These are phyloP conservation scores for Enteromius fasciolatus DNA, from an alignment of 2,797 vertebrate genomes.

Conservation along the genomic window DNA sequence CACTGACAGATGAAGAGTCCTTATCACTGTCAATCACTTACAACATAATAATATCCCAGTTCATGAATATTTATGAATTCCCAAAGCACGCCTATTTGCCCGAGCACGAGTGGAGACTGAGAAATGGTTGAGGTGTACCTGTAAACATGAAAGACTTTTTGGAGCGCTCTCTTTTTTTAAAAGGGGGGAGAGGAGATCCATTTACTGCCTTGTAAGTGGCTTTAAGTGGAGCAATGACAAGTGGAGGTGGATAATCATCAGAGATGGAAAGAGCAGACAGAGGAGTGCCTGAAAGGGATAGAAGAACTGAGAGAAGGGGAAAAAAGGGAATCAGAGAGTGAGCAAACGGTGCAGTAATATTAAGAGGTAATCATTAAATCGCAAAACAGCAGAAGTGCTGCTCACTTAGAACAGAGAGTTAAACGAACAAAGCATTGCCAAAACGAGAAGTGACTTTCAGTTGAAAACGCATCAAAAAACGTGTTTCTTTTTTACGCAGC, in stretches of 20 bases:
- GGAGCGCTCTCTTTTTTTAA: slow-evolving; percentile 17
- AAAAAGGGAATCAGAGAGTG: background rate
- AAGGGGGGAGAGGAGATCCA: slow-evolving; percentile 11
- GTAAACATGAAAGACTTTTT: slow-evolving; percentile 35
- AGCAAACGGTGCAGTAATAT: background rate
- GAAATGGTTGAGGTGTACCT: slow-evolving; percentile 28
- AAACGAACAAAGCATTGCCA: background rate
- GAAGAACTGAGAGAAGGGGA: slow-evolving; percentile 30
- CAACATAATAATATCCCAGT: slow-evolving; percentile 63
- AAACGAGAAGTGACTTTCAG: background rate
- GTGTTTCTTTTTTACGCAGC: background rate
- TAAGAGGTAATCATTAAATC: background rate
- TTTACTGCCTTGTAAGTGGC: slow-evolving; percentile 42
- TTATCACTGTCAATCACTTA: slow-evolving; percentile 61
- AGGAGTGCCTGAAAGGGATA: background rate
- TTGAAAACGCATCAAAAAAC: background rate
- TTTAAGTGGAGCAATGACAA: slow-evolving; percentile 36
- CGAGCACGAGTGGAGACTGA: background rate
- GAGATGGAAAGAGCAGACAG: slow-evolving; percentile 33
- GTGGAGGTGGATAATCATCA: slow-evolving; percentile 30
- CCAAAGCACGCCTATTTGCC: slow-evolving; percentile 24
- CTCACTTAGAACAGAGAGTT: background rate
- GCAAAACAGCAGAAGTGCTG: background rate
- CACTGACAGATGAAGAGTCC: slow-evolving; percentile 54
- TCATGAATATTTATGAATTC: slow-evolving; percentile 69